Evolutionary conservation across 2,888 invertebrate species (phyloP).

Genomic region (Pseudolycoriella hygida): DNA sequence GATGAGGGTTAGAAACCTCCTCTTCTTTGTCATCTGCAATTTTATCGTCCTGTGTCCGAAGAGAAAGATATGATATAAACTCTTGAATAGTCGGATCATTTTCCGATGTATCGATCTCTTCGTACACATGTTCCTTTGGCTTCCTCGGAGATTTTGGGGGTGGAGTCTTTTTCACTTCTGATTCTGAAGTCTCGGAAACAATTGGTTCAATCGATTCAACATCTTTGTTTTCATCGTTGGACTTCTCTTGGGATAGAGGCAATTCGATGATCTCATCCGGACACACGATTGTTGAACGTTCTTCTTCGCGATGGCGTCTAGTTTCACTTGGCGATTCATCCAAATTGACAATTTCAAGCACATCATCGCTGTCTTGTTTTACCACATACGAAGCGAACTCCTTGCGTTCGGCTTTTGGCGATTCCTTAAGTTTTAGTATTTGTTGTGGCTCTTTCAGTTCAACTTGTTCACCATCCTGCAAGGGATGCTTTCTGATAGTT

Average conservation of each 20-base stretch:
- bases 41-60: constrained; percentile 6
- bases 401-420: constrained; percentile 39
- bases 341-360: constrained; percentile 26
- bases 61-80: neutral
- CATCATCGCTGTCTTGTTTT: constrained; percentile 29
- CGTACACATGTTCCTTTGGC: constrained; percentile 42
- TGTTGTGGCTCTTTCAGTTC: constrained; percentile 32
- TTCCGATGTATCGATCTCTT: constrained; percentile 33
- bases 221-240: constrained; percentile 3
- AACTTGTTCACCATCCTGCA: constrained; percentile 32
- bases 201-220: constrained; percentile 24
- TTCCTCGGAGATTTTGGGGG: constrained; percentile 28
- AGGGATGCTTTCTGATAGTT: constrained; percentile 25
- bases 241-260: constrained; percentile 7
- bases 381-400: constrained; percentile 29
- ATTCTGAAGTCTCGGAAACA: constrained; percentile 27
- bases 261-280: constrained; percentile 28
- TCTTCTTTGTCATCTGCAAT: neutral
- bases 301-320: constrained; percentile 15
- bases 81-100: neutral
- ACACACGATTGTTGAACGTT: constrained; percentile 17
- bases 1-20: neutral
- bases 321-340: constrained; percentile 29
- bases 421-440: constrained; percentile 39
- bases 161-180: constrained; percentile 11